Evolutionary conservation across 2,113 vertebrate genomes (phyloP), one percentile per base, ranked within the genome.

Genomic region (Cervus canadensis): DNA sequence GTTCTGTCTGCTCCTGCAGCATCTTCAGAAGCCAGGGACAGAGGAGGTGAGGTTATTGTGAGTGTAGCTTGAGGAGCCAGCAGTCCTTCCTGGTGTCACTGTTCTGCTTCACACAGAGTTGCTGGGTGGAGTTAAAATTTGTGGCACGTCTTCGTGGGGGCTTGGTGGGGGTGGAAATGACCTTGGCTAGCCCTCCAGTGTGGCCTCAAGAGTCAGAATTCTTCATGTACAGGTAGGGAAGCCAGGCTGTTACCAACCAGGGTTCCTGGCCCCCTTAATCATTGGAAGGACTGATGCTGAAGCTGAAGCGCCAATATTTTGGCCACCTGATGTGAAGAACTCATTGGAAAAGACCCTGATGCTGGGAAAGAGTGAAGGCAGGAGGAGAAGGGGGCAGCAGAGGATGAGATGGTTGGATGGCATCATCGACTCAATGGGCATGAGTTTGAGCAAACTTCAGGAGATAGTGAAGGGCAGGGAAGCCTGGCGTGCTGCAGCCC

Each of bases 11-110:
- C 28, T 26, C 25, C 10, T 10, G 12, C 5, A 11, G 67, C 23
- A 2, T 26, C 36, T 78, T 89, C 0, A 9, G 0, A 5, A 45
- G 30, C 87, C 14, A 50, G 7, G 84, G 12, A 5, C 1, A 36
- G 57, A 13, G 36, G 33, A 21, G 6, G 1, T 1, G 6, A 52
- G 16, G 3, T 2, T 7, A 0, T 60, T 36, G 0, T 7, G 5
- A 11, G 2, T 0, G 13, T 2, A 0, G 9, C 23, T 15, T 52
- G 28, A 1, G 6, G 0, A 2, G 30, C 0, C 2, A 25, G 0
- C 1, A 13, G 50, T 12, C 50, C 79, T 78, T 28, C 4, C 21
- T 0, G 3, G 43, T 3, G 14, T 30, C 1, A 5, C 2, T 23
- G 33, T 1, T 7, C 74, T 16, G 11, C 13, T 0, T 1, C 4